Percentiles rank a stretch among this genome's conserved stretches.
phyloP scores from a whole-genome alignment of 2,888 invertebrate species.

The Hirtodrosophila histrioides region DNA sequence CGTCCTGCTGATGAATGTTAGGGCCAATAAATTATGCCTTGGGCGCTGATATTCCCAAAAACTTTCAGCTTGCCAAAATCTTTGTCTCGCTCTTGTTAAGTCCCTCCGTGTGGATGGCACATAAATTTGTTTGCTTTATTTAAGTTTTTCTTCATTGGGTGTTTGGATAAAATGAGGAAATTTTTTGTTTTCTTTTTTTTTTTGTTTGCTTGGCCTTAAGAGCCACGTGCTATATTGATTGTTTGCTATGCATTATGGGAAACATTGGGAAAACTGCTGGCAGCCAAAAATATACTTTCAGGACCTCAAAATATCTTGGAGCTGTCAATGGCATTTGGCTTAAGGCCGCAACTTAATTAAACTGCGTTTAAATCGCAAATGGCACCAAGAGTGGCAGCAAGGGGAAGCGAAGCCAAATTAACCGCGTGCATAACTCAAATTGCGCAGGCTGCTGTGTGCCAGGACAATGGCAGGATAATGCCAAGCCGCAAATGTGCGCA shows the following conservation, averaged over 20 bases:
- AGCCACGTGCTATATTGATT: slow-evolving; percentile 44
- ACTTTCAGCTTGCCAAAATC: slow-evolving; percentile 12
- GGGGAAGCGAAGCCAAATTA: slow-evolving; percentile 39
- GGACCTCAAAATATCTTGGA: slow-evolving; percentile 12
- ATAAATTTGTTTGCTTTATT: slow-evolving; percentile 78
- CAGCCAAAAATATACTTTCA: slow-evolving; percentile 42
- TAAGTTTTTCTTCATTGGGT: slow-evolving; percentile 58
- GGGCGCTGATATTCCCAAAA: slow-evolving; percentile 54
- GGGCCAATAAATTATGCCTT: slow-evolving; percentile 73
- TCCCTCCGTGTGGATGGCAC: slow-evolving; percentile 21
- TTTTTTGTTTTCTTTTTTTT: slow-evolving; percentile 5
- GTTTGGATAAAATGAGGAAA: slow-evolving; percentile 47
- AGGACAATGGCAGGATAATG: slow-evolving; percentile 39
- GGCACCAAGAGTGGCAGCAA: slow-evolving; percentile 2
- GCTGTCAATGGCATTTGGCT: slow-evolving; percentile 37
- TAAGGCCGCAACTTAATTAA: slow-evolving; percentile 59
- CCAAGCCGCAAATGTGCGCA: slow-evolving; percentile 46
- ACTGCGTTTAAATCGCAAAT: slow-evolving; percentile 48
- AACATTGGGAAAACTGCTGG: background rate
- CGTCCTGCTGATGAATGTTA: slow-evolving; percentile 70
- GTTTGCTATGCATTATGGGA: slow-evolving; percentile 46
- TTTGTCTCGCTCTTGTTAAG: slow-evolving; percentile 4
- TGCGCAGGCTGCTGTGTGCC: slow-evolving; percentile 14
- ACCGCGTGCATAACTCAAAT: slow-evolving; percentile 70
- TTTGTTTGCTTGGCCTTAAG: slow-evolving; percentile 44